These are phyloP conservation scores for Pharmacophagus antenor DNA, from an alignment of 2,888 invertebrate genomes.

Conservation along the genomic window DNA sequence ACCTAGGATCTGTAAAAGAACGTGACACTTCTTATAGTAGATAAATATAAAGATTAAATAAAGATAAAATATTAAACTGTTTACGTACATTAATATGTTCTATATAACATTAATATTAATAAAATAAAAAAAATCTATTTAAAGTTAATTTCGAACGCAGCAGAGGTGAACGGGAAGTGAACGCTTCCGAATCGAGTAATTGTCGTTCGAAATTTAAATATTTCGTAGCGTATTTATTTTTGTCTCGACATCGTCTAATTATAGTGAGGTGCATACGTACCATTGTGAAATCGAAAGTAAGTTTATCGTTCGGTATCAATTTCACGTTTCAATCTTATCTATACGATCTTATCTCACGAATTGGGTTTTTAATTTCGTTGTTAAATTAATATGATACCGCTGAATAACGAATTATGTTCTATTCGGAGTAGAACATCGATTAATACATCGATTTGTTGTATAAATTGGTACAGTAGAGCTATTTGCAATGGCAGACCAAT, in stretches of 20 bases:
- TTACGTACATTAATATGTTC: no score
- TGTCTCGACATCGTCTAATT: background rate
- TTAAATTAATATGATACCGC: no score
- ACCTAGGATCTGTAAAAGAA: no score
- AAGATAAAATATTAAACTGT: background rate
- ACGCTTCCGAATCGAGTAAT: background rate
- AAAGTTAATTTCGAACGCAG: background rate
- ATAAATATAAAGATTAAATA: no score
- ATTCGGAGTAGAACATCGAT: no score
- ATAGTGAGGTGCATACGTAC: background rate
- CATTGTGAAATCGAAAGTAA: constrained; percentile 9
- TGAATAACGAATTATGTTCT: no score
- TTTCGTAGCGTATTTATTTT: constrained; percentile 30
- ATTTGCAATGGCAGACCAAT: no score
- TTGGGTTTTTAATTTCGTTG: background rate
- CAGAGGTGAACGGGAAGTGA: background rate
- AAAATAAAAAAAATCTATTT: background rate
- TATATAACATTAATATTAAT: background rate
- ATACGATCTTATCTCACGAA: background rate
- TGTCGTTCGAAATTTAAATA: constrained; percentile 6
- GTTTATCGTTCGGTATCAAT: constrained; percentile 43
- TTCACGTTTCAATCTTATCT: constrained; percentile 43
- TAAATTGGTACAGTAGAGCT: no score
- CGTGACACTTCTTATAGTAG: no score
- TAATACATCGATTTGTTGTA: no score